Conservation (phyloP, 2,113 vertebrate genomes). For the Callospermophilus lateralis region DNA sequence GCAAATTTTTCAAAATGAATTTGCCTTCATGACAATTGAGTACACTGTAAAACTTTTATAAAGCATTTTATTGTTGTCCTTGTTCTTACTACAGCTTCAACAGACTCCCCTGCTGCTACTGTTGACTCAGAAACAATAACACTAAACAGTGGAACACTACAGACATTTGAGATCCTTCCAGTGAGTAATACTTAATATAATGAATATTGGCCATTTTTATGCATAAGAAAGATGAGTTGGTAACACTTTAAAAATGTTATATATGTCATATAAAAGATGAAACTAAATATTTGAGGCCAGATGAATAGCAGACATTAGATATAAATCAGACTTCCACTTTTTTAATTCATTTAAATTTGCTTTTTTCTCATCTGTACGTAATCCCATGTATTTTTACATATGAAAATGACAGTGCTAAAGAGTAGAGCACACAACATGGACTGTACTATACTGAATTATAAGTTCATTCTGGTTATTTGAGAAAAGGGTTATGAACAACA, state of each 20-base stretch:
- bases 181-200: slow-evolving; percentile 88
- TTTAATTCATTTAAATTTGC: slow-evolving; percentile 21
- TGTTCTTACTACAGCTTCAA: slow-evolving; percentile 87
- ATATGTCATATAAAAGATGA: slow-evolving; percentile 15
- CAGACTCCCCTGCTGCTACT: slow-evolving; percentile 88
- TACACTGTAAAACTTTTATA: background rate
- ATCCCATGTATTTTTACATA: background rate
- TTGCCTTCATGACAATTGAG: background rate
- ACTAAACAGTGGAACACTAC: slow-evolving; percentile 95
- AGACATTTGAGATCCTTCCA: slow-evolving; percentile 98
- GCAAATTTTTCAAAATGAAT: slow-evolving; percentile 15
- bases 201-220: slow-evolving; percentile 10
- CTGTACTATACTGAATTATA: background rate
- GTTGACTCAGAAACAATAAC: slow-evolving; percentile 96
- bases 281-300: slow-evolving; percentile 7
- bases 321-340: slow-evolving; percentile 3
- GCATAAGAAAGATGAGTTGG: background rate
- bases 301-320: background rate
- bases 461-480: background rate
- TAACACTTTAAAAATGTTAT: background rate
- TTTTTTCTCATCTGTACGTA: background rate
- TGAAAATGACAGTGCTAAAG: background rate
- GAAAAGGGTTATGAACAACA: background rate
- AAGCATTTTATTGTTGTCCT: slow-evolving; percentile 61
- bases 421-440: background rate